Evolutionary conservation across 2,113 vertebrate species (phyloP).

Genomic region (Stigmatopora nigra): DNA sequence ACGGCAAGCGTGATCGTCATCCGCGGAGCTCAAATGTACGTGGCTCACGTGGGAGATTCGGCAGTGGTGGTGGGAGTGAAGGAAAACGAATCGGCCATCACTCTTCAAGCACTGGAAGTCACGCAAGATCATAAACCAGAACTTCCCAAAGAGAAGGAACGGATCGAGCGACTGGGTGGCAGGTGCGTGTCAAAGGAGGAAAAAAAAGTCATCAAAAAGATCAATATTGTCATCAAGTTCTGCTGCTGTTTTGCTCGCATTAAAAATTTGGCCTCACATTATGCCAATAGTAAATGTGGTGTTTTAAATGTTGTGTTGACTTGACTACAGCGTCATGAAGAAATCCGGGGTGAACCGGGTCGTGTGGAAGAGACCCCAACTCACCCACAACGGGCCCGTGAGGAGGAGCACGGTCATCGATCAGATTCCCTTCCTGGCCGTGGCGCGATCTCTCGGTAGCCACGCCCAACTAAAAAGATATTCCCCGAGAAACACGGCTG

Average conservation of each 20-base stretch:
- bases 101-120: slow-evolving; percentile 85
- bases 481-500: no score
- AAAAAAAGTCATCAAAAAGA: neutral
- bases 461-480: neutral
- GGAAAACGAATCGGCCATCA: slow-evolving; percentile 81
- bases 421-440: slow-evolving; percentile 95
- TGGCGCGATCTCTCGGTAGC: slow-evolving; percentile 83
- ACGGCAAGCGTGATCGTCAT: slow-evolving; percentile 95
- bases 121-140: slow-evolving; percentile 98
- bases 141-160: slow-evolving; percentile 88
- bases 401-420: slow-evolving; percentile 95
- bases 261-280: neutral
- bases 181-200: slow-evolving; percentile 66
- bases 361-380: slow-evolving; percentile 93
- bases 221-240: no score
- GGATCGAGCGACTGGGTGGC: slow-evolving; percentile 94
- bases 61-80: slow-evolving; percentile 91
- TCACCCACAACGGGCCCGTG: slow-evolving; percentile 91
- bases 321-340: slow-evolving; percentile 85
- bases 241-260: no score
- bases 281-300: neutral
- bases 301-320: neutral
- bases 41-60: slow-evolving; percentile 93
- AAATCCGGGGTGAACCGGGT: slow-evolving; percentile 97
- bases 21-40: slow-evolving; percentile 87